Conservation (phyloP, 2,888 invertebrate species). For the Pseudococcus viburni region DNA sequence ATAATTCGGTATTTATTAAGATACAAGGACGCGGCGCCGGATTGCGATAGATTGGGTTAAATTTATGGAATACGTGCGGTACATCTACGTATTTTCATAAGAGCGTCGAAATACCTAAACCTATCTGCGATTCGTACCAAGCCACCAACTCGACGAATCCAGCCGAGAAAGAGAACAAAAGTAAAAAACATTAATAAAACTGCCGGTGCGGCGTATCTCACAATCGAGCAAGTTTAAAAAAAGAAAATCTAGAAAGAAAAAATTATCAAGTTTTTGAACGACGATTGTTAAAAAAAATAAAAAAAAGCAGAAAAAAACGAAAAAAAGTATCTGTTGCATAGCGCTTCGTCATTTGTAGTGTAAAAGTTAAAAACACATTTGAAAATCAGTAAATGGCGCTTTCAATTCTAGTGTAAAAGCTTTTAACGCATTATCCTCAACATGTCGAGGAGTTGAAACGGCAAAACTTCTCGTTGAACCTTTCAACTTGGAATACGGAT, state of each 20-base stretch:
- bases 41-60: not conserved
- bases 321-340: conserved; percentile 61
- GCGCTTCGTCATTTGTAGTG: conserved; percentile 63
- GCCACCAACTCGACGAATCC: not conserved
- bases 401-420: conserved; percentile 66
- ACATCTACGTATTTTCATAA: not conserved
- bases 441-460: conserved; percentile 64
- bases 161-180: not conserved
- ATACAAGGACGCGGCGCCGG: not conserved
- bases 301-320: not conserved
- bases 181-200: conserved; percentile 8
- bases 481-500: conserved; percentile 59
- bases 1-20: conserved; percentile 7
- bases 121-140: not conserved
- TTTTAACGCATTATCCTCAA: conserved; percentile 65
- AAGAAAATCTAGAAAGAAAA: conserved; percentile 3
- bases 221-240: not conserved
- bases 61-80: conserved; percentile 9
- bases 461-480: conserved; percentile 63
- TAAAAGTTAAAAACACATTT: conserved; percentile 65
- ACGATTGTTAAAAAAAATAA: not conserved
- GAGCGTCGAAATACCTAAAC: not conserved
- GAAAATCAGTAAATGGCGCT: conserved; percentile 64
- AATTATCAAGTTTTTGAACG: conserved; percentile 44
- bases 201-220: not conserved